Conservation (phyloP, 2,888 invertebrate species). For the Chymomyza fuscimana region DNA sequence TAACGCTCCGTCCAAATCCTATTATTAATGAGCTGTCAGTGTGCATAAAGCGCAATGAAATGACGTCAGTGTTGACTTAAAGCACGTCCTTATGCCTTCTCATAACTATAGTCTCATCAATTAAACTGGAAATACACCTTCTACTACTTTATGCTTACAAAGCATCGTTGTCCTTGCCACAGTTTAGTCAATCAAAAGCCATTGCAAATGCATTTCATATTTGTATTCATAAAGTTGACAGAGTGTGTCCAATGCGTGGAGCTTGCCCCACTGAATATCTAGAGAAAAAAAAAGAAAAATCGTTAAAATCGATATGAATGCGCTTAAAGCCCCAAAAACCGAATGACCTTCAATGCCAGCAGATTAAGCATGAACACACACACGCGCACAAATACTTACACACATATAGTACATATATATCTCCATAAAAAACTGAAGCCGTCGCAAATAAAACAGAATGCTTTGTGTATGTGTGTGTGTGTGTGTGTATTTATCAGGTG, state of each 20-base stretch:
- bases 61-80: slow-evolving; percentile 24
- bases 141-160: slow-evolving; percentile 16
- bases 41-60: slow-evolving; percentile 40
- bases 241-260: slow-evolving; percentile 46
- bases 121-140: slow-evolving; percentile 49
- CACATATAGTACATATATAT: not conserved
- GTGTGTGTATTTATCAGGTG: not conserved
- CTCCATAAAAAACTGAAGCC: not conserved
- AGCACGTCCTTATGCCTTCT: slow-evolving; percentile 10
- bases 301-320: slow-evolving; percentile 67
- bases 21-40: slow-evolving; percentile 68
- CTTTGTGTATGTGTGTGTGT: not conserved
- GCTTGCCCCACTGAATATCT: not conserved
- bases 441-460: not conserved
- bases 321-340: slow-evolving; percentile 35
- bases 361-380: not conserved
- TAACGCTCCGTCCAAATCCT: slow-evolving; percentile 44
- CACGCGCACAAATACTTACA: not conserved
- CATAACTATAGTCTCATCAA: slow-evolving; percentile 52
- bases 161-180: slow-evolving; percentile 62
- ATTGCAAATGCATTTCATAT: slow-evolving; percentile 62
- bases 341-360: slow-evolving; percentile 58
- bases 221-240: slow-evolving; percentile 46
- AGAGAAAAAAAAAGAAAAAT: slow-evolving; percentile 42
- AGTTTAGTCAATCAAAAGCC: slow-evolving; percentile 68